Evolutionary conservation across 2,797 vertebrate genomes (phyloP), one percentile per base, ranked within the genome.

Genomic region (Danionella dracula): DNA sequence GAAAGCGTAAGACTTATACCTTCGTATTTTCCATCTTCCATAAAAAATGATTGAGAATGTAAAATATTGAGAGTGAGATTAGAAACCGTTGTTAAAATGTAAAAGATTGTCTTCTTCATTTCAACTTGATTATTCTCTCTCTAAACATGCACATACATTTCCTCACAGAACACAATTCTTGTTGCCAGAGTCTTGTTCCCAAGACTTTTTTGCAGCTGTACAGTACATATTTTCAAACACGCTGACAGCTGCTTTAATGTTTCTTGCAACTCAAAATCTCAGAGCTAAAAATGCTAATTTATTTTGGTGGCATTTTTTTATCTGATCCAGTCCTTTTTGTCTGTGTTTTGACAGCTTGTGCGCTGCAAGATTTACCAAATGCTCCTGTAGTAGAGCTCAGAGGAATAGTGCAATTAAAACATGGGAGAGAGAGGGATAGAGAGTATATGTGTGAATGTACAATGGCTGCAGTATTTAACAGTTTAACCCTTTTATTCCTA

Each of bases 271-370:
- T 50, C 21, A 16, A 42, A 32, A 53, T 69, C 31, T 73, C 75
- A 73, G 56, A 75, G 66, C 70, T 68, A 66, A 76, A 78, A 71
- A 75, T 78, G 58, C 67, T 60, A 70, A 78, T 77, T 68, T 76
- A 66, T 48, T 66, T 55, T 40, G 12, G 44, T 63, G 57, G 65
- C 58, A 68, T 71, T 73, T 76, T 78, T 61, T 78, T 72, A 77
- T 82, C 71, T 70, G 62, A 68, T 58, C 44, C 42, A 48, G 63
- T 68, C 63, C 65, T 56, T 48, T 71, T 67, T 17, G 51, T 75
- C 72, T 64, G 10, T 42, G 48, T 66, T 66, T 71, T 80, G 73
- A 79, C 73, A 79, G 73, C 62, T 6, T 17, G 0, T 71, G 54
- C 57, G 54, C 60, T 56, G 59, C 32, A 65, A 70, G 63, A 78